Percentiles rank a stretch among this genome's conserved stretches.
Conservation (phyloP, 2,888 invertebrate species). For the Harpalus rufipes region DNA sequence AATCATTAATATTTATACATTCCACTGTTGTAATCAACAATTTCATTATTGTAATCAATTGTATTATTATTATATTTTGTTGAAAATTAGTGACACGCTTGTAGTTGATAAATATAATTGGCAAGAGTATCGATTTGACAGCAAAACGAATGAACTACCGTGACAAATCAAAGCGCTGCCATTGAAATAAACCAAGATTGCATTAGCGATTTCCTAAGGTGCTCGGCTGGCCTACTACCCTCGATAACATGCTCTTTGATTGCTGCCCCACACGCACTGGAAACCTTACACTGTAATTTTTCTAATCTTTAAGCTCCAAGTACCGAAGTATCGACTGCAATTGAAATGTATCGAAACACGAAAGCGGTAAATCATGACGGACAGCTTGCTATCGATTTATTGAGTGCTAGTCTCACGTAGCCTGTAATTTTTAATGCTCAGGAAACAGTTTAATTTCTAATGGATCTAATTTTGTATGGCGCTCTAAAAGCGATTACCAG, state of each 20-base stretch:
- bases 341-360: slow-evolving; percentile 55
- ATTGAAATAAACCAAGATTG: slow-evolving; percentile 35
- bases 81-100: background rate
- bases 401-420: slow-evolving; percentile 29
- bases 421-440: slow-evolving; percentile 41
- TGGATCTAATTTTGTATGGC: slow-evolving; percentile 11
- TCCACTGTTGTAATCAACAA: background rate
- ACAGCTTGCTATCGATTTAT: slow-evolving; percentile 47
- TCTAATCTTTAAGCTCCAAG: slow-evolving; percentile 48
- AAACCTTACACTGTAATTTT: slow-evolving; percentile 50
- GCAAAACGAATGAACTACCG: slow-evolving; percentile 9
- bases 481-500: slow-evolving; percentile 16
- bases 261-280: slow-evolving; percentile 31
- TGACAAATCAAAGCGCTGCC: slow-evolving; percentile 34
- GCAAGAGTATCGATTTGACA: background rate
- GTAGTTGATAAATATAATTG: background rate
- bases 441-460: slow-evolving; percentile 36
- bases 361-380: slow-evolving; percentile 39
- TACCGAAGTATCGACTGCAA: slow-evolving; percentile 46
- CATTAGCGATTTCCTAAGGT: slow-evolving; percentile 19
- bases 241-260: slow-evolving; percentile 25
- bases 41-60: background rate
- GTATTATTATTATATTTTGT: background rate
- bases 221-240: slow-evolving; percentile 10
- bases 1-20: too few species aligned